Evolutionary conservation across 2,888 invertebrate species (phyloP).

Genomic region (Ectemnius cavifrons): DNA sequence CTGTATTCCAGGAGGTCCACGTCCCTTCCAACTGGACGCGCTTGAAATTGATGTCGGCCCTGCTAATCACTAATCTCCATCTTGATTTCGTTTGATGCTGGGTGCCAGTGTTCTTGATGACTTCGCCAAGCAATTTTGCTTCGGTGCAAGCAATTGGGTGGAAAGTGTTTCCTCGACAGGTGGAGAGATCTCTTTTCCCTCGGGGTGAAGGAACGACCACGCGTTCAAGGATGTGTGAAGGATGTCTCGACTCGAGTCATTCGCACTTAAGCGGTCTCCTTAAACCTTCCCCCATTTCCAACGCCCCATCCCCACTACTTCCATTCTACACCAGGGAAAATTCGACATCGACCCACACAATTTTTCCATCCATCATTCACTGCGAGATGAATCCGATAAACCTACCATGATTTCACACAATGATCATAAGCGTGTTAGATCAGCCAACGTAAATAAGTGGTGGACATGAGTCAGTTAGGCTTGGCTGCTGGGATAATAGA

Average conservation of each 20-base stretch:
- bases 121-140: too few relatives aligned
- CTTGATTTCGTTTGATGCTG: too few relatives aligned
- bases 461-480: not conserved
- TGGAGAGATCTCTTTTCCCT: slow-evolving; percentile 6
- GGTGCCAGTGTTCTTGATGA: too few relatives aligned
- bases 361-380: too few relatives aligned
- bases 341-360: too few relatives aligned
- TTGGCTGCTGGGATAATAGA: too few relatives aligned
- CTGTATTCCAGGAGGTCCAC: not conserved
- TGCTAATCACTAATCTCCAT: too few relatives aligned
- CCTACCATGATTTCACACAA: not conserved
- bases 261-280: not conserved
- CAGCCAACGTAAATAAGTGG: not conserved
- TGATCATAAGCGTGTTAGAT: not conserved
- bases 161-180: slow-evolving; percentile 25
- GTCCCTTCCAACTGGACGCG: slow-evolving; percentile 1
- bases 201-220: slow-evolving; percentile 8
- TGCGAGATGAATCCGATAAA: not conserved
- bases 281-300: not conserved
- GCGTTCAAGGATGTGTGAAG: slow-evolving; percentile 14
- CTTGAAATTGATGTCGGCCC: too few relatives aligned
- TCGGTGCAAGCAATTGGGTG: too few relatives aligned
- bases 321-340: too few relatives aligned
- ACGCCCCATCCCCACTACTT: not conserved
- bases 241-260: not conserved